These are phyloP conservation scores for Stenichneumon culpator DNA, from an alignment of 2,888 invertebrate species.

Conservation along the genomic window DNA sequence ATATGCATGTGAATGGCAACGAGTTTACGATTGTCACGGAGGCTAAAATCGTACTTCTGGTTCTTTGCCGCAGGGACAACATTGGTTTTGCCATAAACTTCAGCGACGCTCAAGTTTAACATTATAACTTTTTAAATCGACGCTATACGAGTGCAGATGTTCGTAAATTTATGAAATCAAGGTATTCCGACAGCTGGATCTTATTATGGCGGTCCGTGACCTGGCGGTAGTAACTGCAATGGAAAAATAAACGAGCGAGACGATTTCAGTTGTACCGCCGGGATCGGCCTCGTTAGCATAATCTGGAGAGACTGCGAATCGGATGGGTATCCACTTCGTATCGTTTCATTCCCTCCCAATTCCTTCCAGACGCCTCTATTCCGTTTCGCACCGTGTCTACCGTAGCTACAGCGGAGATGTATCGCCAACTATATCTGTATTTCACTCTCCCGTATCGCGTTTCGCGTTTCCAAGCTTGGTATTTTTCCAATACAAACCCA, in stretches of 20 bases:
- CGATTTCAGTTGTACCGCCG: slow-evolving; percentile 64
- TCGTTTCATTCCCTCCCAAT: slow-evolving; percentile 58
- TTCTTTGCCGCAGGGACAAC: slow-evolving; percentile 21
- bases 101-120: neutral
- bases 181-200: neutral
- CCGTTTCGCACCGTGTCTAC: slow-evolving; percentile 40
- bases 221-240: slow-evolving; percentile 64
- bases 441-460: slow-evolving; percentile 54
- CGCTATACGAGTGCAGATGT: neutral
- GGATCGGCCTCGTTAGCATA: slow-evolving; percentile 82
- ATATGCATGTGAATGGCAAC: slow-evolving; percentile 35
- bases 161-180: neutral
- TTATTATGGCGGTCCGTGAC: neutral
- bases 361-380: slow-evolving; percentile 32
- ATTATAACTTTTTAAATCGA: neutral
- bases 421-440: slow-evolving; percentile 29
- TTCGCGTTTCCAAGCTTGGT: slow-evolving; percentile 53
- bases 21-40: slow-evolving; percentile 62
- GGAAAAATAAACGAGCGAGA: slow-evolving; percentile 68
- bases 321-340: slow-evolving; percentile 64
- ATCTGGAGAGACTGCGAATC: slow-evolving; percentile 77
- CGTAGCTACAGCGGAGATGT: slow-evolving; percentile 28
- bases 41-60: slow-evolving; percentile 46
- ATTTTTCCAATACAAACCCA: slow-evolving; percentile 61
- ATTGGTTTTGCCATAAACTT: slow-evolving; percentile 15